phyloP scores from a whole-genome alignment of 1,140 invertebrate species.

The Bombus cullumanus region DNA sequence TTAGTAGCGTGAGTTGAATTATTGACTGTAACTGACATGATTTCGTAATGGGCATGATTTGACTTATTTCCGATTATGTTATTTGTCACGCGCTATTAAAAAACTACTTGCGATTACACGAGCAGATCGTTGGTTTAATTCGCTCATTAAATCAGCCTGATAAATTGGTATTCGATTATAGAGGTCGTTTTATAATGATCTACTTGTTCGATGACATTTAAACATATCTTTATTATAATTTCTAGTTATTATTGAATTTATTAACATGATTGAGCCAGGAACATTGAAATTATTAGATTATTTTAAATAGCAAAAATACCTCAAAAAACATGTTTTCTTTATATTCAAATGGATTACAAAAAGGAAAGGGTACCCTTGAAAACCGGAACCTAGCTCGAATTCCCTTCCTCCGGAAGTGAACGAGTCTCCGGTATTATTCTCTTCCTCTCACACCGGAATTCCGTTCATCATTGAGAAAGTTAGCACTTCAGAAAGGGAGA shows the following conservation, averaged over 20 bases:
- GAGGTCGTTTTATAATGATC: not conserved
- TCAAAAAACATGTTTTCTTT: not conserved
- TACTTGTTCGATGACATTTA: not conserved
- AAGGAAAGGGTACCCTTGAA: conserved; percentile 58
- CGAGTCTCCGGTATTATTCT: conserved; percentile 32
- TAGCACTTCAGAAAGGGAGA: not conserved
- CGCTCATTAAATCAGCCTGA: conserved; percentile 7
- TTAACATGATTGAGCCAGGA: not conserved
- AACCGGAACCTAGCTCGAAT: conserved; percentile 62
- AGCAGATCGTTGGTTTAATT: not conserved
- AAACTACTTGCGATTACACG: conserved; percentile 13
- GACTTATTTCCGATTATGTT: conserved; percentile 35
- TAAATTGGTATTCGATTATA: not conserved
- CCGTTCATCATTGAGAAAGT: conserved; percentile 51
- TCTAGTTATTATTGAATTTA: not conserved
- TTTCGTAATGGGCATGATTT: conserved; percentile 49
- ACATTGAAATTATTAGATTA: not conserved
- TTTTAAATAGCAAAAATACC: not conserved
- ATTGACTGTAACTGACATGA: not conserved
- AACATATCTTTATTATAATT: not conserved
- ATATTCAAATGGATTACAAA: not conserved
- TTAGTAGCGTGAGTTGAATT: not conserved
- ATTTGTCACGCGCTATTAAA: conserved; percentile 35
- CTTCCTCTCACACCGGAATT: conserved; percentile 31
- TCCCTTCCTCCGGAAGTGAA: conserved; percentile 60